Conservation (phyloP, 2,888 invertebrate species). For the Heliconius erato region DNA sequence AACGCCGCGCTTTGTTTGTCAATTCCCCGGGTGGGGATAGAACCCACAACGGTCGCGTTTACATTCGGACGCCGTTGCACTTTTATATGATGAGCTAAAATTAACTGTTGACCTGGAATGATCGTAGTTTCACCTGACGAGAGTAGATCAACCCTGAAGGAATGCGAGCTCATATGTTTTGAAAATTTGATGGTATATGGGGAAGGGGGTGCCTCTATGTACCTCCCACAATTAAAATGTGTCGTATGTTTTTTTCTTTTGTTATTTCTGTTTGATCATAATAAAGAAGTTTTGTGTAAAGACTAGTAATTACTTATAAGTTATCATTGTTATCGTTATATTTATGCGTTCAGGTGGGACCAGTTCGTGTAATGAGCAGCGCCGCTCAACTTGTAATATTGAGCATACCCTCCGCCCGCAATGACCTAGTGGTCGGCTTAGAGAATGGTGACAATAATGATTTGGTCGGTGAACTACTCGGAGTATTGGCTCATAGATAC, state of each 20-base stretch:
- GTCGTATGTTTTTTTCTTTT: too few species aligned
- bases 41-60: neutral
- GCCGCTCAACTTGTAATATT: slow-evolving; percentile 95
- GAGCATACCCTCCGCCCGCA: slow-evolving; percentile 92
- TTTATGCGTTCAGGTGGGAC: slow-evolving; percentile 87
- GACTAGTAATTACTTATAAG: neutral
- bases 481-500: slow-evolving; percentile 91
- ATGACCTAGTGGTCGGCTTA: slow-evolving; percentile 95
- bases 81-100: too few species aligned
- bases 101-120: too few species aligned
- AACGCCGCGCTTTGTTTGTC: neutral
- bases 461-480: slow-evolving; percentile 94
- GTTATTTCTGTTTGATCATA: too few species aligned
- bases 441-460: slow-evolving; percentile 78
- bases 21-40: neutral
- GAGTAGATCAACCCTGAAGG: too few species aligned
- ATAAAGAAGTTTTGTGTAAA: too few species aligned
- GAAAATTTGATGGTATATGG: too few species aligned
- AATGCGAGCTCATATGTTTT: too few species aligned
- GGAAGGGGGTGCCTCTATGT: too few species aligned
- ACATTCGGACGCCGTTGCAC: neutral
- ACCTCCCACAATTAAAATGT: too few species aligned
- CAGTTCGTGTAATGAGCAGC: slow-evolving; percentile 94
- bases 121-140: too few species aligned
- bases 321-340: neutral